Evolutionary conservation across 2,113 vertebrate genomes (phyloP).

Genomic region (Nannobrachium achirus): DNA sequence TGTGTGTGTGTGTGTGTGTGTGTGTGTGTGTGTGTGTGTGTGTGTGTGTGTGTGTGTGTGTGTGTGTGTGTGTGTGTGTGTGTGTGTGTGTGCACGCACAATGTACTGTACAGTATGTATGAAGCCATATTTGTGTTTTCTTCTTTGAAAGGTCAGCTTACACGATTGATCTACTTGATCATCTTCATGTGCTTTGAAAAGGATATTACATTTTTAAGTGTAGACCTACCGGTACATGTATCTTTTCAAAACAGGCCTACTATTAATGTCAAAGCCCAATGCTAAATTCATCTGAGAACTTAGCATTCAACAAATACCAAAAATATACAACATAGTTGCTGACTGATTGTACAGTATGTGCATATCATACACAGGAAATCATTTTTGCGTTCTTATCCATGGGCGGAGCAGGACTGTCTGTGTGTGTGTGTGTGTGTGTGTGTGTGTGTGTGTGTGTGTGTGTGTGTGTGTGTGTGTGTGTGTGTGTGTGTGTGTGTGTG

Average conservation of each 20-base stretch:
- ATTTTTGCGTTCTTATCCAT: no score
- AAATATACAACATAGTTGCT: no score
- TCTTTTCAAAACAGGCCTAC: neutral
- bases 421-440: no score
- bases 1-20: neutral
- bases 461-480: neutral
- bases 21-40: conserved; percentile 12
- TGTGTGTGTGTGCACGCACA: neutral
- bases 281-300: no score
- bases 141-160: conserved; percentile 67
- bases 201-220: conserved; percentile 27
- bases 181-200: conserved; percentile 36
- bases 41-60: conserved; percentile 21
- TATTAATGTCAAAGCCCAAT: neutral
- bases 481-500: neutral
- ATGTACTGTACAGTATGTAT: neutral
- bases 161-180: conserved; percentile 44
- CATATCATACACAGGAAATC: no score
- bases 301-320: no score
- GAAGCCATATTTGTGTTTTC: neutral
- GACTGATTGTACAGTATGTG: no score
- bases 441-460: no score
- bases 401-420: no score
- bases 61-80: conserved; percentile 1
- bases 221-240: no score